Conservation (phyloP, 2,797 vertebrate species). For the Phrynocephalus guinanensis region DNA sequence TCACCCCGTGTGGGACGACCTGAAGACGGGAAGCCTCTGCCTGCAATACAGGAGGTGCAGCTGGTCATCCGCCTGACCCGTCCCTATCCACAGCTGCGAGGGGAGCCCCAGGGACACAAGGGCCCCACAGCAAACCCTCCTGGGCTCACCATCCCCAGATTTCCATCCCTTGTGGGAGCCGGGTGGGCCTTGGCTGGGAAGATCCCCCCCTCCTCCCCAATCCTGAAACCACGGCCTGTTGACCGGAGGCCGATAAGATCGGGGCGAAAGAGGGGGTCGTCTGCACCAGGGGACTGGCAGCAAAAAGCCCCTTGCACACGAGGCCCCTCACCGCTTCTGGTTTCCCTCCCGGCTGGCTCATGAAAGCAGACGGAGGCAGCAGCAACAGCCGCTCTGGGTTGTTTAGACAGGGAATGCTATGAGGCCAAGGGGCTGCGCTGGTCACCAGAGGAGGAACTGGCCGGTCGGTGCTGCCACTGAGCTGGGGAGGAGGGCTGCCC, state of each 20-base stretch:
- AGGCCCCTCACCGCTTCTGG: conserved; percentile 57
- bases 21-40: not conserved
- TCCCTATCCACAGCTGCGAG: not conserved
- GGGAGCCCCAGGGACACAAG: not conserved
- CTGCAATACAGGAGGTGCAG: conserved; percentile 48
- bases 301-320: no score
- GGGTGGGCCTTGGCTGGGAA: no score
- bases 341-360: conserved; percentile 8
- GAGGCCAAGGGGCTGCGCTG: rapidly evolving
- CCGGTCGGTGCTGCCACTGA: not conserved
- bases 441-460: not conserved
- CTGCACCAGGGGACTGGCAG: not conserved
- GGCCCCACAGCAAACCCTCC: no score
- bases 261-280: no score
- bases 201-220: no score
- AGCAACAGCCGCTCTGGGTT: conserved; percentile 77
- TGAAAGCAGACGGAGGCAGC: conserved; percentile 81
- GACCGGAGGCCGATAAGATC: no score
- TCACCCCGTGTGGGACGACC: not conserved
- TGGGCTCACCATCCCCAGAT: no score
- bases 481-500: not conserved
- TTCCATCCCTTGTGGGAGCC: no score
- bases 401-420: not conserved
- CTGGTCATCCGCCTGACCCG: no score
- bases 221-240: no score